Evolutionary conservation across 2,888 invertebrate genomes (phyloP), one percentile per base, ranked within the genome.

Genomic region (Ophioninae sp.): DNA sequence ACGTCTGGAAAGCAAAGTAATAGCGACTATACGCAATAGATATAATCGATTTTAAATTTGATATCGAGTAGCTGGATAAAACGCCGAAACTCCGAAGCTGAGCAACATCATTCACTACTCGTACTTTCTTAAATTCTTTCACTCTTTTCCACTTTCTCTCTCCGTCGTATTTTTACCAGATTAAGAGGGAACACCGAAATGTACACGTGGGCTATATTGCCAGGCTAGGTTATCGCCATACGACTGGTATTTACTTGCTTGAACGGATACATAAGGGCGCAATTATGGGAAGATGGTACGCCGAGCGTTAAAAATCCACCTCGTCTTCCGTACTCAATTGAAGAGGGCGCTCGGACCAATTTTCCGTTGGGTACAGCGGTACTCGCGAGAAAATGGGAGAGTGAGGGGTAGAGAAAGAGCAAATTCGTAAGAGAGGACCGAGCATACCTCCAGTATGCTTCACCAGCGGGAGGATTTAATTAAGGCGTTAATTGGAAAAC

Each of bases 401-500:
- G 37, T 56, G 5, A 39, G 50, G 23, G 50, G 1, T 30, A 13
- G 20, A 37, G 39, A 68, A 17, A 67, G 69, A 79, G 44, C 2
- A 57, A 65, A 44, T 50, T 75, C 30, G 37, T 44, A 65, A 68
- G 68, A 65, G 57, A 75, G 41, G 39, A 37, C 57, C 30, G 50
- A 67, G 75, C 79, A 20, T 59, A 69, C 76, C 82, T 69, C 50
- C 23, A 64, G 76, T 61, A n/a, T 78, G 79, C 72, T 79, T 68
- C 79, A 59, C 76, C 65, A 81, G 79, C 75, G 86, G 87, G 89
- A 88, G 91, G 90, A 91, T 92, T 92, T 91, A 91, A 92, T 92
- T 91, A 91, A 92, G 90, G 91, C 91, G 91, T 91, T 92, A 92
- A 92, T 92, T 92, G 92, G 91, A 91, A 91, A 91, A 91, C 89